Base-by-base conservation (phyloP, 2,888 invertebrate species). In the Agelastica alni region DNA sequence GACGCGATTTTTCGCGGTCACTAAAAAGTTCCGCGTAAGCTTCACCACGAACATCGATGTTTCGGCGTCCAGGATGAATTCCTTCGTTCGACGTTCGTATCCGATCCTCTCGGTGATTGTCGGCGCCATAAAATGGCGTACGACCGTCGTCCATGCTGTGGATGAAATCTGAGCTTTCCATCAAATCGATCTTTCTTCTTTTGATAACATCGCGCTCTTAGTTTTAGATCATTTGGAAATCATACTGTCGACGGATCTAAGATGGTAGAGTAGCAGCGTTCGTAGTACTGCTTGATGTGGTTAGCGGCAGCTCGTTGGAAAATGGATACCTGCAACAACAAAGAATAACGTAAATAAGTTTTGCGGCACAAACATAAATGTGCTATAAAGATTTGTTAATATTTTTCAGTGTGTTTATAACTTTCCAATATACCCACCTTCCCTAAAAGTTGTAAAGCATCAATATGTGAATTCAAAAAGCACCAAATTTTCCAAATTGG, bases 311-410 rank as follows among this genome's bases (percentile, higher is more conserved):
- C 20, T 39, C 51, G 18, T 56, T 44, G n/a, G 10, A 31, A 48
- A 42, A 18, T 10, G 34, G 34, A 39, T 36, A 59, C 42, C 60
- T 60, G 60, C 5, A 60, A 60, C 51, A 53, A 58, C 14, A 56
- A 14, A 48, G 16, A 58, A 31, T 28, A 7, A n/a, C n/a, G n/a
- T n/a, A n/a, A n/a, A n/a, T n/a, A n/a, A n/a, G n/a, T n/a, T n/a
- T n/a, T n/a, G n/a, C n/a, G n/a, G n/a, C n/a, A n/a, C n/a, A n/a
- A n/a, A n/a, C n/a, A n/a, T n/a, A n/a, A n/a, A n/a, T n/a, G n/a
- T n/a, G n/a, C n/a, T n/a, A n/a, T n/a, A n/a, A n/a, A n/a, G n/a
- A n/a, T n/a, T n/a, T n/a, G n/a, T n/a, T n/a, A n/a, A n/a, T n/a
- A n/a, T n/a, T n/a, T n/a, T n/a, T n/a, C n/a, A n/a, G n/a, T n/a